Base-by-base conservation (phyloP, 2,113 vertebrate genomes). In the Genyomyrus donnyi region DNA sequence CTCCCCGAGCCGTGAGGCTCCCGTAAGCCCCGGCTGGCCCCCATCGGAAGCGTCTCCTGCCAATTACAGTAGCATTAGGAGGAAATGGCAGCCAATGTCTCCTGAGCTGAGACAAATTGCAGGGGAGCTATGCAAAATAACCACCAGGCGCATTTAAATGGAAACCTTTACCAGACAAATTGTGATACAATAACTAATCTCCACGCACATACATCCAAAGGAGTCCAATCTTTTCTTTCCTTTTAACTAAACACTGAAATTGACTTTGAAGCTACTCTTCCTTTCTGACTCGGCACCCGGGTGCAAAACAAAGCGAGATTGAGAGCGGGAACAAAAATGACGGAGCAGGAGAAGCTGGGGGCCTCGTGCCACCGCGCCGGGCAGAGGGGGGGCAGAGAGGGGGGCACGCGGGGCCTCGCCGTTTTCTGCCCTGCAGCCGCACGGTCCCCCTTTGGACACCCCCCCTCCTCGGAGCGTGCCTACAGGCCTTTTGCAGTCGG, bases 81-180 rank as follows among this genome's bases (percentile, higher is more conserved):
- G 92, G 91, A 93, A 93, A 93, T 93, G 94, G 93, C 93, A 88
- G 88, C 62, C 95, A 89, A 93, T 95, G 95, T 94, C 92, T 93
- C 92, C 94, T 93, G 93, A 96, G 94, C 94, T 93, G 94, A 93
- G 93, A 90, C 93, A 95, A 96, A 96, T 96, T 96, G 96, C 96
- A 96, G 95, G 95, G 95, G 92, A 92, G 93, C 94, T 93, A 96
- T 96, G 96, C 95, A 95, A 95, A 96, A 96, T 96, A 96, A 96
- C 94, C 94, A 95, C 94, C 91, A 94, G 94, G 95, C 93, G 95
- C 96, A 96, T 96, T 96, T 96, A 96, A 96, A 96, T 95, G 95
- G 95, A 96, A 96, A 96, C 95, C 96, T 96, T 96, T 96, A 96
- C 96, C 95, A 96, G 96, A 96, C 95, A 93, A 93, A 95, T 95